Evolutionary conservation across 2,888 invertebrate genomes (phyloP).

Genomic region (Cybosia mesomella): DNA sequence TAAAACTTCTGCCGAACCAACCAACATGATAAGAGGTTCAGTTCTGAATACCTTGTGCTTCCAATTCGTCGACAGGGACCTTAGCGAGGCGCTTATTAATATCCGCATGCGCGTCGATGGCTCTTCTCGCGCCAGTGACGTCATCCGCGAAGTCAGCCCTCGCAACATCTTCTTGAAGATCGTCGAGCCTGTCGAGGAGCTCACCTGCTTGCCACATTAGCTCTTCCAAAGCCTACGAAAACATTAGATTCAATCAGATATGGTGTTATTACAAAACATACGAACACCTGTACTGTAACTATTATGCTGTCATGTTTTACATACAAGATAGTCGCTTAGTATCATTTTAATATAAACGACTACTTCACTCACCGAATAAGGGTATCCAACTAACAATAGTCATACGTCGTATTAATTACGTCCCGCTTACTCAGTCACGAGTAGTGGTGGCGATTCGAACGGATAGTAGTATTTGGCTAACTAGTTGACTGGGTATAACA

Average conservation of each 20-base stretch:
- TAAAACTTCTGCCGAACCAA: background rate
- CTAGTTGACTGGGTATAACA: conserved; percentile 16
- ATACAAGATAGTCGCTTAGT: conserved; percentile 10
- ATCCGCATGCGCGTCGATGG: conserved; percentile 97
- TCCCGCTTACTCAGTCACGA: conserved; percentile 34
- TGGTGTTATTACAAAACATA: background rate
- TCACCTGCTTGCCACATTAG: conserved; percentile 98
- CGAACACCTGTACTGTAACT: background rate
- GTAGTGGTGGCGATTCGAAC: conserved; percentile 47
- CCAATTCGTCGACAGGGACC: conserved; percentile 97
- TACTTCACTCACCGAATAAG: conserved; percentile 43
- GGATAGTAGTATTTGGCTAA: conserved; percentile 30
- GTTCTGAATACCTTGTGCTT: conserved; percentile 91
- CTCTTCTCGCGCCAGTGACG: conserved; percentile 95
- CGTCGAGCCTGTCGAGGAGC: conserved; percentile 96
- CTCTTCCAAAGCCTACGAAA: conserved; percentile 93
- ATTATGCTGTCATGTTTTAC: conserved; percentile 2
- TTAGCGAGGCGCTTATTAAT: conserved; percentile 97
- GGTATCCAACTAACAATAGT: conserved; percentile 49
- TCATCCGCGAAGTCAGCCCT: conserved; percentile 98
- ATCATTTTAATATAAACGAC: conserved; percentile 19
- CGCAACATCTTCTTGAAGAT: conserved; percentile 96
- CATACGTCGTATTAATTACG: conserved; percentile 35
- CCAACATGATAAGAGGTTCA: background rate
- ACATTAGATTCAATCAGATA: conserved; percentile 4